These are phyloP conservation scores for Cossypha niveicapilla DNA, from an alignment of 2,797 vertebrate genomes.

Conservation along the genomic window DNA sequence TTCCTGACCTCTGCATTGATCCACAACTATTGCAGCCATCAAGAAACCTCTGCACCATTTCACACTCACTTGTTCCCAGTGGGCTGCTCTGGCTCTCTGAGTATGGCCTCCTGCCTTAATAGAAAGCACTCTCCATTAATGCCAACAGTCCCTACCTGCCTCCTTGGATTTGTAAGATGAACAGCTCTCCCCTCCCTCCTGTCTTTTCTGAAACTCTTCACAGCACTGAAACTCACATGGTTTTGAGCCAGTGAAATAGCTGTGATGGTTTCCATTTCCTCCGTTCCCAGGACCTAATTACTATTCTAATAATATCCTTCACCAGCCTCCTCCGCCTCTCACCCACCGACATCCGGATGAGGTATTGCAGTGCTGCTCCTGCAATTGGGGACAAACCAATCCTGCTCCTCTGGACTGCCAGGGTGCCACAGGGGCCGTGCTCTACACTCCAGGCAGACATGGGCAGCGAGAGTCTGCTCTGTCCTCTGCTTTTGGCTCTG, in stretches of 20 bases:
- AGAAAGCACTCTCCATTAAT: background rate
- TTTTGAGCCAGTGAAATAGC: background rate
- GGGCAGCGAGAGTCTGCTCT: rapidly evolving
- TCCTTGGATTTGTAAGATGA: background rate
- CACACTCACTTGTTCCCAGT: background rate
- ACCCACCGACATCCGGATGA: background rate
- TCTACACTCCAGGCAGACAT: background rate
- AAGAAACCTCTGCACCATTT: background rate
- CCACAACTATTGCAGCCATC: background rate
- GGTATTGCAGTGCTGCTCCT: background rate
- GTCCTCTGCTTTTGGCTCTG: background rate
- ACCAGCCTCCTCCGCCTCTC: background rate
- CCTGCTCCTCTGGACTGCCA: background rate
- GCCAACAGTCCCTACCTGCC: background rate
- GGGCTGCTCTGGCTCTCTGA: background rate
- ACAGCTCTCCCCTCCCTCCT: background rate
- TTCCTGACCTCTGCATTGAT: background rate
- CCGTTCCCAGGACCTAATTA: conserved; percentile 9
- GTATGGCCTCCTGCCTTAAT: background rate
- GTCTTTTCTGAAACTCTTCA: background rate
- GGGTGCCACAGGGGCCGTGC: background rate
- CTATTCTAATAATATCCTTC: conserved; percentile 35
- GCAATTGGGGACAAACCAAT: background rate
- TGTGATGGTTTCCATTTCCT: background rate
- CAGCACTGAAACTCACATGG: background rate